A percentile compares a stretch with the other conserved stretches of the same genome.
phyloP scores from a whole-genome alignment of 2,888 invertebrate genomes.

The Sycophila texana region DNA sequence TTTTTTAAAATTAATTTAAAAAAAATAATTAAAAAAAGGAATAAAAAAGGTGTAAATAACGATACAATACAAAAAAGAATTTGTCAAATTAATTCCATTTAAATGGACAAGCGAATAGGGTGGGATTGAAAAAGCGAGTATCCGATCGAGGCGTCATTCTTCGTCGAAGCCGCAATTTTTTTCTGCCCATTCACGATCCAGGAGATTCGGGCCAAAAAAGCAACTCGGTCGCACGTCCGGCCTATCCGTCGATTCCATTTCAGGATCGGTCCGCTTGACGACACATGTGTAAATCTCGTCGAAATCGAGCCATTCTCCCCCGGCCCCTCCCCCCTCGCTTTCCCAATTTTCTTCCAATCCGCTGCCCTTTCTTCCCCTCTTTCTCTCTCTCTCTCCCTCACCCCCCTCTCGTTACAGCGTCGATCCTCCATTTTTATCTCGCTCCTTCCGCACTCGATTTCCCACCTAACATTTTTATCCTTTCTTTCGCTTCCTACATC shows the following conservation, averaged over 20 bases:
- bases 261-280: slow-evolving; percentile 24
- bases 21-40: background rate
- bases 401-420: background rate
- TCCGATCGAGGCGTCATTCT: background rate
- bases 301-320: slow-evolving; percentile 13
- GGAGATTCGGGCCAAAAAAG: background rate
- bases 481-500: background rate
- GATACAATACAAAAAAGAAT: too few species aligned
- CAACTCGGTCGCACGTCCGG: slow-evolving; percentile 5
- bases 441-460: slow-evolving; percentile 14
- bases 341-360: slow-evolving; percentile 27
- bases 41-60: too few species aligned
- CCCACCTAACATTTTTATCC: slow-evolving; percentile 22
- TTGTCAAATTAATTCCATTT: background rate
- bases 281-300: slow-evolving; percentile 34
- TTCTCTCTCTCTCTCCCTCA: background rate
- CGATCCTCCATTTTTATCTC: background rate
- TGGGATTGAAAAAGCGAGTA: background rate
- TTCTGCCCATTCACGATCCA: background rate
- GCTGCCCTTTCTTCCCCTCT: background rate
- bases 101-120: background rate
- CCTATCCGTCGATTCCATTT: slow-evolving; percentile 30
- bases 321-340: background rate
- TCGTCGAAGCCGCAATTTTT: background rate
- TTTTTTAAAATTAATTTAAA: background rate